phyloP scores from a whole-genome alignment of 2,888 invertebrate genomes.

The Leptinotarsa haldemani region DNA sequence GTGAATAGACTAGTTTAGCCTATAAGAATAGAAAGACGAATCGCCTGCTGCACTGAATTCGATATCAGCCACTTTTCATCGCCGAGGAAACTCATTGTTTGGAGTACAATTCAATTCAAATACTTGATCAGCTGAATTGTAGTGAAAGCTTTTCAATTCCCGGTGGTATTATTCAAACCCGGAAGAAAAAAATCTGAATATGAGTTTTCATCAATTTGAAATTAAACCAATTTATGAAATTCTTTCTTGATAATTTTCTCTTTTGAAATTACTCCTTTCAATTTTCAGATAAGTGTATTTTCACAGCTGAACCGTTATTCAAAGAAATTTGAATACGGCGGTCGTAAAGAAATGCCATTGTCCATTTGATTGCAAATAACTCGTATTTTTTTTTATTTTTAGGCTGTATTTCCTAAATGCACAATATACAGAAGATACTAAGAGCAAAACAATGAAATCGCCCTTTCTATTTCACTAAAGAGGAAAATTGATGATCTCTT shows the following conservation, averaged over 20 bases:
- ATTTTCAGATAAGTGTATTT: not conserved
- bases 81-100: constrained; percentile 14
- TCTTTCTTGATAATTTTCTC: not conserved
- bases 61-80: constrained; percentile 12
- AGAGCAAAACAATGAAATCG: too few species aligned
- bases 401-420: too few species aligned
- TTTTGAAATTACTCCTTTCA: not conserved
- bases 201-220: not conserved
- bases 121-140: not conserved
- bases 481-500: too few species aligned
- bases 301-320: too few species aligned
- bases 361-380: too few species aligned
- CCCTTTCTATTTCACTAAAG: too few species aligned
- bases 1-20: constrained; percentile 22
- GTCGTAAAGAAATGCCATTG: too few species aligned
- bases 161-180: not conserved
- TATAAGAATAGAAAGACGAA: constrained; percentile 21
- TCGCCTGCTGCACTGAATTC: constrained; percentile 20
- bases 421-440: too few species aligned
- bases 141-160: constrained; percentile 2
- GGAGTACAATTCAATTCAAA: constrained; percentile 5
- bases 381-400: too few species aligned
- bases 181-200: not conserved
- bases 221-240: not conserved
- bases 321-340: not conserved